phyloP scores from a whole-genome alignment of 2,888 invertebrate genomes.

The Scotopteryx bipunctaria region DNA sequence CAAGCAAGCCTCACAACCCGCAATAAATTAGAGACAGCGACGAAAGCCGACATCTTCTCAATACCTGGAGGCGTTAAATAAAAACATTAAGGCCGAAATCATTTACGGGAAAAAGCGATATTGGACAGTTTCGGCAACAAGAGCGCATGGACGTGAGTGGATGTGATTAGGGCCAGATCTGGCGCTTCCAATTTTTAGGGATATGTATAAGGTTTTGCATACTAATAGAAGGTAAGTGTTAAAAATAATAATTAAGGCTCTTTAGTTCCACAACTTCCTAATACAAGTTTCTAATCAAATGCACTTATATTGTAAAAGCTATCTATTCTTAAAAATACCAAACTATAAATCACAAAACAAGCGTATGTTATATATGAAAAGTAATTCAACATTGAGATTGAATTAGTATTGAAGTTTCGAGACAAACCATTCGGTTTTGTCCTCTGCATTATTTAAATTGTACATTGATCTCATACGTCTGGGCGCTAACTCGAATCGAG shows the following conservation, averaged over 20 bases:
- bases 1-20: conserved; percentile 59
- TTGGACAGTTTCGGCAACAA: conserved; percentile 72
- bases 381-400: conserved; percentile 16
- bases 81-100: conserved; percentile 82
- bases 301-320: too few species aligned
- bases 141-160: conserved; percentile 51
- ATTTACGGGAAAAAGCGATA: conserved; percentile 74
- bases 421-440: conserved; percentile 24
- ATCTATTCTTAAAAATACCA: background rate
- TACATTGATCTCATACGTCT: conserved; percentile 33
- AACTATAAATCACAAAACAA: conserved; percentile 3
- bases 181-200: conserved; percentile 44
- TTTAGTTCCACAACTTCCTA: too few species aligned
- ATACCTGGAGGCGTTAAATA: conserved; percentile 78
- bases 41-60: conserved; percentile 77
- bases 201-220: conserved; percentile 20
- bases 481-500: conserved; percentile 37
- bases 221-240: too few species aligned
- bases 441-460: conserved; percentile 33
- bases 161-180: conserved; percentile 53
- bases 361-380: conserved; percentile 15
- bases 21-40: conserved; percentile 78
- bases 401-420: conserved; percentile 26
- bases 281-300: too few species aligned
- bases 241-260: too few species aligned